Percentiles rank a stretch among this genome's conserved stretches.
Conservation (phyloP, 2,888 invertebrate genomes). For the Pardosa pseudoannulata region DNA sequence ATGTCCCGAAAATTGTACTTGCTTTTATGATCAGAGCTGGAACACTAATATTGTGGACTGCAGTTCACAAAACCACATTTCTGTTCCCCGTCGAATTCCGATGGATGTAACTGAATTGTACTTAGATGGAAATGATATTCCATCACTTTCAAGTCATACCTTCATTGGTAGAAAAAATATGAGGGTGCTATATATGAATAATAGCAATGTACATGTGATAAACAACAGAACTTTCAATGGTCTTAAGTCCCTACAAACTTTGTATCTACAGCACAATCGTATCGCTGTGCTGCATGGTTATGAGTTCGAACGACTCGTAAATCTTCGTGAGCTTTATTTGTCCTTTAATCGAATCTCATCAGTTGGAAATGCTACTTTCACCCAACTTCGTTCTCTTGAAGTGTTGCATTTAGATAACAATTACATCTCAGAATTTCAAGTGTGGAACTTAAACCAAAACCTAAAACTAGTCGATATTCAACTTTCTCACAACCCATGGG, state of each 20-base stretch:
- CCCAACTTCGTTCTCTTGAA: slow-evolving; percentile 82
- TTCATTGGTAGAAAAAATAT: slow-evolving; percentile 90
- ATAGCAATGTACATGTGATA: slow-evolving; percentile 86
- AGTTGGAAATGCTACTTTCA: slow-evolving; percentile 86
- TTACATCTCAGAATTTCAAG: slow-evolving; percentile 83
- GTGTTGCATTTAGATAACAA: slow-evolving; percentile 86
- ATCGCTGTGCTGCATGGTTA: slow-evolving; percentile 85
- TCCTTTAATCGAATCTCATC: slow-evolving; percentile 85
- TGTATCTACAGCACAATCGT: slow-evolving; percentile 87
- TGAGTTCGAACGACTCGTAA: slow-evolving; percentile 88
- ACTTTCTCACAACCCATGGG: slow-evolving; percentile 88
- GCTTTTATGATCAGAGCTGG: slow-evolving; percentile 92
- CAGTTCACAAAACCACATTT: slow-evolving; percentile 80
- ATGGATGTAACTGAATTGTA: slow-evolving; percentile 94
- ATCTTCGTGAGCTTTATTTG: slow-evolving; percentile 84
- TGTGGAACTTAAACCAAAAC: slow-evolving; percentile 80
- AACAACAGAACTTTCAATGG: slow-evolving; percentile 91
- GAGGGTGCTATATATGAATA: slow-evolving; percentile 86
- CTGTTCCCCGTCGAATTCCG: slow-evolving; percentile 87
- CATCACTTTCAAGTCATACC: slow-evolving; percentile 86
- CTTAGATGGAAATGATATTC: slow-evolving; percentile 89
- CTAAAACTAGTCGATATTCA: slow-evolving; percentile 58
- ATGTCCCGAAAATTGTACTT: slow-evolving; percentile 90
- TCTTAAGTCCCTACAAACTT: slow-evolving; percentile 84
- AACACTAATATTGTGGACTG: slow-evolving; percentile 91